Conservation (phyloP, 2,797 vertebrate species). For the Neopelma chrysocephalum region DNA sequence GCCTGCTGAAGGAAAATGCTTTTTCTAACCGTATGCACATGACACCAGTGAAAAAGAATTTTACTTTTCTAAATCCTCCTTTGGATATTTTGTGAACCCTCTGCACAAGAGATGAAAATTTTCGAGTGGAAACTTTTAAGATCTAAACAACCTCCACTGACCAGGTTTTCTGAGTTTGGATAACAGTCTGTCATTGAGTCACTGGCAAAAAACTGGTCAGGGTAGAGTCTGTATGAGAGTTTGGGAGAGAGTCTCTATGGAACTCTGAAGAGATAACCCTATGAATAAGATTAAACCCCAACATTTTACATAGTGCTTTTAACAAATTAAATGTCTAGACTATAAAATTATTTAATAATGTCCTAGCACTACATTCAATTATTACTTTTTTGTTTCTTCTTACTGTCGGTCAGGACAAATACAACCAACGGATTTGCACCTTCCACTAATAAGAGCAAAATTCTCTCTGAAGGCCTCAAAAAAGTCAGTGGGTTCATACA, state of each 20-base stretch:
- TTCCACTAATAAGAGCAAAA: not conserved
- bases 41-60: not conserved
- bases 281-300: fast-evolving
- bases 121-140: not conserved
- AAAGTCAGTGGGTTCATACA: not conserved
- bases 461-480: not conserved
- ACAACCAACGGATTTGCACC: not conserved
- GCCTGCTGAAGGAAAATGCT: not conserved
- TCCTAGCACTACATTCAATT: not conserved
- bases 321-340: not conserved
- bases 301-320: not conserved
- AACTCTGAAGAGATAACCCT: not conserved
- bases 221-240: not conserved
- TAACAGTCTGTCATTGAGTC: not conserved
- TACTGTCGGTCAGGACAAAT: not conserved
- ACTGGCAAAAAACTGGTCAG: not conserved
- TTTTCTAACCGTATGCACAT: not conserved
- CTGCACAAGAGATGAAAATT: not conserved
- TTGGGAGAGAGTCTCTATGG: not conserved
- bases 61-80: not conserved
- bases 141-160: not conserved
- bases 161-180: not conserved
- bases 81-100: not conserved
- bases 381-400: not conserved
- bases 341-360: not conserved